Evolutionary conservation across 2,797 vertebrate species (phyloP).

Genomic region (Cossypha caffra): DNA sequence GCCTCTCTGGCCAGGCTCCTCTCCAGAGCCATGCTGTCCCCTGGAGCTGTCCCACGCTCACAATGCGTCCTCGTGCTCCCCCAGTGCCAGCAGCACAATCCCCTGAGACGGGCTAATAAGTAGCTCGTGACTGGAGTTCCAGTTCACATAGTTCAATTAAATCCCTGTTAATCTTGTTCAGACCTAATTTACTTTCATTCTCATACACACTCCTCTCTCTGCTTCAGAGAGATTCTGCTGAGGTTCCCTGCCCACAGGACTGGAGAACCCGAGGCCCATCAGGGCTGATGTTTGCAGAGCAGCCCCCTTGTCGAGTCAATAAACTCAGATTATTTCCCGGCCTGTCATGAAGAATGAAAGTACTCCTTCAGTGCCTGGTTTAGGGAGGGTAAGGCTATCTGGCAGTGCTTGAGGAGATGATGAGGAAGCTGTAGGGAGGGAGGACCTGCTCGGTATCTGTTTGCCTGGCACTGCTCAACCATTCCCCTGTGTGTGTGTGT

Average conservation of each 20-base stretch:
- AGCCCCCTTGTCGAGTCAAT: neutral
- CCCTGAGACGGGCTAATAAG: conserved; percentile 22
- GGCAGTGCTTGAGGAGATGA: neutral
- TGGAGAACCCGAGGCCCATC: neutral
- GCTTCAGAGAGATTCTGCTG: neutral
- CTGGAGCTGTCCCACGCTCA: neutral
- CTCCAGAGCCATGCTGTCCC: neutral
- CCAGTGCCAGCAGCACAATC: conserved; percentile 16
- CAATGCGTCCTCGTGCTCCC: conserved; percentile 39
- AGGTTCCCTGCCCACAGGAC: neutral
- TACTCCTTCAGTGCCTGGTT: neutral
- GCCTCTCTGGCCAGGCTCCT: neutral
- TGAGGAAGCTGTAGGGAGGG: neutral
- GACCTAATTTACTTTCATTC: conserved; percentile 66
- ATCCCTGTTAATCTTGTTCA: conserved; percentile 70
- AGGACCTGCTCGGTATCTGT: neutral
- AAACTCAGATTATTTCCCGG: neutral
- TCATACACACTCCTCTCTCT: neutral
- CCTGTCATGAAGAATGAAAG: neutral
- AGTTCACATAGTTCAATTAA: conserved; percentile 69
- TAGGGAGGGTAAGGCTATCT: neutral
- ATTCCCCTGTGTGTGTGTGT: accelerated
- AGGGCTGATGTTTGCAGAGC: neutral
- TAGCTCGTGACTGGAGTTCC: conserved; percentile 68
- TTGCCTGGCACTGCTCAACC: neutral